A percentile compares a stretch with the other conserved stretches of the same genome.
Evolutionary conservation across 2,888 invertebrate species (phyloP).

Genomic region (Phyllotreta cruciferae): DNA sequence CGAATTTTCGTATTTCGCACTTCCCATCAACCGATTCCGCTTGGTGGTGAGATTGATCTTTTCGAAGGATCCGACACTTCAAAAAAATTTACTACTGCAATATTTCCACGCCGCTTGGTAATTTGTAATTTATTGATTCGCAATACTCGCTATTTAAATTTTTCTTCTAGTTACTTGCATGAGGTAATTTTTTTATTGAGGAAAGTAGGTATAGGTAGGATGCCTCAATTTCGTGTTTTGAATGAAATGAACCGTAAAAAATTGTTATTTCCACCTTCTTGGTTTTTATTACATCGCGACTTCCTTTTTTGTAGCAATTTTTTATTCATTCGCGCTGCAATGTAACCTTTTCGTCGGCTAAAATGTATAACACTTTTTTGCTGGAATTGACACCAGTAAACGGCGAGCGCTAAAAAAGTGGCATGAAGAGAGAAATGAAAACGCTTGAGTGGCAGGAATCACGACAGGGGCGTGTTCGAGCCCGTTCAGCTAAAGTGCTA

Average conservation of each 20-base stretch:
- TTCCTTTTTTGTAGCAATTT: not conserved
- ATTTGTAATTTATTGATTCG: too few relatives aligned
- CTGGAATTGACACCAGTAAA: constrained; percentile 27
- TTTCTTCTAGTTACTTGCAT: too few relatives aligned
- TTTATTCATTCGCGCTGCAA: not conserved
- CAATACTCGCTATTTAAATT: too few relatives aligned
- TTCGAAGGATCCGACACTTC: constrained; percentile 3
- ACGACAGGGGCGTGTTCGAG: constrained; percentile 17
- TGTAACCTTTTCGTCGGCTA: constrained; percentile 2
- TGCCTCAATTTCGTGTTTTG: too few relatives aligned
- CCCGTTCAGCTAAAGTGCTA: constrained; percentile 24
- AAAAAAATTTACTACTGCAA: too few relatives aligned
- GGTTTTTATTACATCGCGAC: not conserved
- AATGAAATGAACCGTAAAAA: too few relatives aligned
- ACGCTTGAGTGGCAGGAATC: constrained; percentile 25
- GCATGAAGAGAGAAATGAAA: constrained; percentile 22
- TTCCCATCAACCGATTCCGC: not conserved
- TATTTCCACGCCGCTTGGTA: too few relatives aligned
- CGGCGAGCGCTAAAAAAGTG: constrained; percentile 26
- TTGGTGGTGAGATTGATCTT: constrained; percentile 1
- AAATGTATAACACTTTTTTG: constrained; percentile 11
- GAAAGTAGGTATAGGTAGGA: too few relatives aligned
- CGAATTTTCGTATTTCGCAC: constrained; percentile 23
- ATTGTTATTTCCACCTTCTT: not conserved
- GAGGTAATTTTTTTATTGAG: too few relatives aligned